Evolutionary conservation across 2,888 invertebrate species (phyloP).

Genomic region (Pocota personata): DNA sequence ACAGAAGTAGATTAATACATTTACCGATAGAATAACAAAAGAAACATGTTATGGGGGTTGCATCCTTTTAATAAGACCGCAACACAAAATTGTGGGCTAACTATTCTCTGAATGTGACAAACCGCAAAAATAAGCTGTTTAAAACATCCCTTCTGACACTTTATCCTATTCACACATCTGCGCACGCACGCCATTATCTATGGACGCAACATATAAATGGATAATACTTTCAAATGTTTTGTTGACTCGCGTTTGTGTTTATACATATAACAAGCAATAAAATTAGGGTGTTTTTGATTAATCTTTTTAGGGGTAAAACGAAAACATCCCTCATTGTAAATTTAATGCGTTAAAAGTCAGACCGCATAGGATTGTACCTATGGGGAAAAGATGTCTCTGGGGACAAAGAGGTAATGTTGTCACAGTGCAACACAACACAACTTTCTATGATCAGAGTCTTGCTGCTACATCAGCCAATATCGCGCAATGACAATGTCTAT

Average conservation of each 20-base stretch:
- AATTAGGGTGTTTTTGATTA: background rate
- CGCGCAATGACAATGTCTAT: too few species aligned
- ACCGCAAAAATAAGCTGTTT: conserved; percentile 29
- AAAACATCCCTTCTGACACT: conserved; percentile 31
- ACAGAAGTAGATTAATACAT: background rate
- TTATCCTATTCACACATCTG: conserved; percentile 44
- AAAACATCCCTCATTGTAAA: background rate
- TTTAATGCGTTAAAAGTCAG: background rate
- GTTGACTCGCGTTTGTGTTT: background rate
- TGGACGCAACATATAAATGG: background rate
- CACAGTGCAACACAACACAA: too few species aligned
- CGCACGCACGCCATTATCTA: conserved; percentile 12
- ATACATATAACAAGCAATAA: background rate
- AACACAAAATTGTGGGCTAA: background rate
- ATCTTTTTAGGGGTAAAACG: background rate
- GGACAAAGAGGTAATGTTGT: too few species aligned
- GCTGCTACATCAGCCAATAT: too few species aligned
- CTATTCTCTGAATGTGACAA: conserved; percentile 6
- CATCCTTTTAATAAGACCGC: background rate
- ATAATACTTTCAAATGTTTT: background rate
- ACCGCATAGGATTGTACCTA: too few species aligned
- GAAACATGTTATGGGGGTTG: background rate
- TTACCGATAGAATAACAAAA: background rate
- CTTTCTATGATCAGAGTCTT: too few species aligned
- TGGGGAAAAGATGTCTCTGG: too few species aligned